These are phyloP conservation scores for Parauchenoglanis punctatus DNA, from an alignment of 2,797 vertebrate genomes.

Conservation along the genomic window DNA sequence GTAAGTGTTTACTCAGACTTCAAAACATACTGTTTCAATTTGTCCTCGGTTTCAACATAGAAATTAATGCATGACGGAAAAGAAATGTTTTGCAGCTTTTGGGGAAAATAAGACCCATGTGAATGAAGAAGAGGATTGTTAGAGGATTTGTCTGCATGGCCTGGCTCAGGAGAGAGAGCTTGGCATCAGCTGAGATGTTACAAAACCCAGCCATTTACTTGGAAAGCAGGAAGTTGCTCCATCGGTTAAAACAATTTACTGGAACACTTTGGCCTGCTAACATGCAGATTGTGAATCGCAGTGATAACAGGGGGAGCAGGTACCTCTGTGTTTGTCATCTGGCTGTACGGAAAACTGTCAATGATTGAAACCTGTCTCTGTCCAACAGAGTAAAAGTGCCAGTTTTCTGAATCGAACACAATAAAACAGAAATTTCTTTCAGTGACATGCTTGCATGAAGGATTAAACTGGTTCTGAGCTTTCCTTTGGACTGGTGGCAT, in stretches of 20 bases:
- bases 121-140: slow-evolving; percentile 15
- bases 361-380: neutral
- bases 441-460: neutral
- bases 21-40: slow-evolving; percentile 14
- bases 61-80: slow-evolving; percentile 3
- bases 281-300: neutral
- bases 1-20: neutral
- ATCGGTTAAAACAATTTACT: slow-evolving; percentile 38
- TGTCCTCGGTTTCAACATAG: slow-evolving; percentile 1
- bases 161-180: neutral
- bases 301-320: neutral
- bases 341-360: neutral
- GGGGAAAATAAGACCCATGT: neutral
- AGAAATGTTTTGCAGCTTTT: slow-evolving; percentile 13
- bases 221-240: slow-evolving; percentile 57
- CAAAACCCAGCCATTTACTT: slow-evolving; percentile 42
- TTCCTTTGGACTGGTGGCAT: neutral
- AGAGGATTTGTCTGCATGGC: slow-evolving; percentile 22
- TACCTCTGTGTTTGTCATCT: slow-evolving; percentile 13
- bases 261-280: slow-evolving; percentile 28
- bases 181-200: slow-evolving; percentile 29
- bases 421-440: neutral
- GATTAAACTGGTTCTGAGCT: neutral
- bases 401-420: neutral
- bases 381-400: neutral